Percentiles rank a stretch among this genome's conserved stretches.
These are phyloP conservation scores for Macrosoma leucophasiata DNA, from an alignment of 2,888 invertebrate genomes.

Conservation along the genomic window DNA sequence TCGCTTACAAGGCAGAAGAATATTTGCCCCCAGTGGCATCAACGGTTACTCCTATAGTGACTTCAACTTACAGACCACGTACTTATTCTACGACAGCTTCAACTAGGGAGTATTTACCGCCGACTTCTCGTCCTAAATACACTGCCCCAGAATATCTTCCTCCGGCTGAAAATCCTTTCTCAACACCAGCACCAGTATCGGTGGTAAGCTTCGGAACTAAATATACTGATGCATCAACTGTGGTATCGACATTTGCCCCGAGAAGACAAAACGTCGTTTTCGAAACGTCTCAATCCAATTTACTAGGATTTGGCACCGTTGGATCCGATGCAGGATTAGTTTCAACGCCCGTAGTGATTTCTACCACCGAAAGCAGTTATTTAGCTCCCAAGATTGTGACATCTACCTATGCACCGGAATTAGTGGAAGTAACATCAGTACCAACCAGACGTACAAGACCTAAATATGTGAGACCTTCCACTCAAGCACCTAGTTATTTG, in stretches of 20 bases:
- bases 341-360: slow-evolving; percentile 41
- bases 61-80: slow-evolving; percentile 46
- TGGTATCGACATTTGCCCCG: slow-evolving; percentile 29
- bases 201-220: too few relatives aligned
- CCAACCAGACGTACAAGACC: slow-evolving; percentile 26
- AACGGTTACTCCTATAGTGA: slow-evolving; percentile 28
- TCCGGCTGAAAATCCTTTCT: slow-evolving; percentile 33
- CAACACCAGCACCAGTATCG: slow-evolving; percentile 19
- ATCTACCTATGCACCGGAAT: slow-evolving; percentile 34
- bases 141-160: slow-evolving; percentile 54
- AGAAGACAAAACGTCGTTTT: slow-evolving; percentile 52
- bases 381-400: slow-evolving; percentile 27
- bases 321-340: slow-evolving; percentile 54
- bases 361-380: slow-evolving; percentile 34
- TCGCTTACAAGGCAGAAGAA: slow-evolving; percentile 55
- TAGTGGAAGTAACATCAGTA: slow-evolving; percentile 30
- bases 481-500: slow-evolving; percentile 38
- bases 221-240: slow-evolving; percentile 13
- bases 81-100: slow-evolving; percentile 43
- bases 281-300: slow-evolving; percentile 54
- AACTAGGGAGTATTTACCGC: slow-evolving; percentile 35
- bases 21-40: slow-evolving; percentile 57
- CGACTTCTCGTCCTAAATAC: slow-evolving; percentile 32
- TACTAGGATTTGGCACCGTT: slow-evolving; percentile 51
- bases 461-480: slow-evolving; percentile 38